Percentiles rank a stretch among this genome's conserved stretches.
These are phyloP conservation scores for Phaethornis superciliosus DNA, from an alignment of 2,113 vertebrate species.

Conservation along the genomic window DNA sequence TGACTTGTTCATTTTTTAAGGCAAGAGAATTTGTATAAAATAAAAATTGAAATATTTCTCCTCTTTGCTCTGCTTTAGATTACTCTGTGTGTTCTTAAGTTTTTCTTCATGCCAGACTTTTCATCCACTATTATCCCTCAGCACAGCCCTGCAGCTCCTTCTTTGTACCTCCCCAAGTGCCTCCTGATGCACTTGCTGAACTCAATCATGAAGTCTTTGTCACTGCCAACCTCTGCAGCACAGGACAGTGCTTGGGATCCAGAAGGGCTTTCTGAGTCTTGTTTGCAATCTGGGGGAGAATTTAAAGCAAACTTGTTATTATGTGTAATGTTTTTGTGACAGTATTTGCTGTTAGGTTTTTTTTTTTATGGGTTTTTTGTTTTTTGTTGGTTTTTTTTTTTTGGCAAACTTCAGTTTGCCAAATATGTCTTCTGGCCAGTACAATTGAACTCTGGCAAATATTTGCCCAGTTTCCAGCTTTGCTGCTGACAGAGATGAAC, in stretches of 20 bases:
- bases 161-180: not conserved
- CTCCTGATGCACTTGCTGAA: not conserved
- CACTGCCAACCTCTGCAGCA: not conserved
- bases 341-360: not conserved
- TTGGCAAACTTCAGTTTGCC: not conserved
- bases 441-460: not conserved
- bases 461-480: slow-evolving; percentile 7
- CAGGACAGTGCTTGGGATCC: fast-evolving
- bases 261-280: not conserved
- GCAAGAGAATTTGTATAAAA: not conserved
- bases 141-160: not conserved
- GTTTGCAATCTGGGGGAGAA: not conserved
- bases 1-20: not conserved
- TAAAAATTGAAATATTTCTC: not conserved
- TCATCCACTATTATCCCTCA: not conserved
- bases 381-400: not conserved
- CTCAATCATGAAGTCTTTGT: not conserved
- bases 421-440: not conserved
- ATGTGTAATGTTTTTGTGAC: not conserved
- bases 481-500: not conserved
- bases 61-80: not conserved
- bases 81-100: not conserved
- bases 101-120: not conserved
- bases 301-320: not conserved
- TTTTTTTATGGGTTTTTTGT: not conserved